Conservation (phyloP, 2,113 vertebrate genomes). For the Lucifuga dentata region DNA sequence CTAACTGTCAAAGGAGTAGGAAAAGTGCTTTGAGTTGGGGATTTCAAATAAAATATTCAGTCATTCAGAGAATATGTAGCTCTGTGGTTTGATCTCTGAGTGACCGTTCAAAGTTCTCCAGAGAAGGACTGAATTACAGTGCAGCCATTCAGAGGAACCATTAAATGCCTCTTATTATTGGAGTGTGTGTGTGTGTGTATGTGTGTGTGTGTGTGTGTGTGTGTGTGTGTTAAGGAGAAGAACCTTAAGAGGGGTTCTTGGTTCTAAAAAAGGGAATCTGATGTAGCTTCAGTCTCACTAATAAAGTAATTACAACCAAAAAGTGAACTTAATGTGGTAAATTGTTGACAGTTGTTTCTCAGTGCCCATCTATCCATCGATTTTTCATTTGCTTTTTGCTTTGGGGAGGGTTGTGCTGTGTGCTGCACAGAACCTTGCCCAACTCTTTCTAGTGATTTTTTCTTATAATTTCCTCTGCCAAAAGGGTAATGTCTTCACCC, state of each 20-base stretch:
- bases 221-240: slow-evolving; percentile 9
- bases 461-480: too few relatives aligned
- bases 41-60: not conserved
- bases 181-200: slow-evolving; percentile 4
- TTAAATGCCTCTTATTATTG: slow-evolving; percentile 20
- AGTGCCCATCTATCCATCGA: too few relatives aligned
- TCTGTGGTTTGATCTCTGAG: slow-evolving; percentile 9
- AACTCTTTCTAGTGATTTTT: too few relatives aligned
- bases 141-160: slow-evolving; percentile 23
- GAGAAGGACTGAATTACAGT: slow-evolving; percentile 29
- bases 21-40: not conserved
- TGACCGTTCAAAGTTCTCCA: slow-evolving; percentile 37
- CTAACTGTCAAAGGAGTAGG: slow-evolving; percentile 1
- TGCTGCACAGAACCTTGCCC: too few relatives aligned
- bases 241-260: slow-evolving; percentile 41
- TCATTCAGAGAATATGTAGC: not conserved
- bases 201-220: too few relatives aligned
- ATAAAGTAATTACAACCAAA: too few relatives aligned
- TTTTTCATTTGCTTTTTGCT: too few relatives aligned
- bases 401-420: too few relatives aligned
- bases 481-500: too few relatives aligned
- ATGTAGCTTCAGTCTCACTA: not conserved
- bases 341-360: too few relatives aligned
- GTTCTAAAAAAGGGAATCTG: slow-evolving; percentile 39
- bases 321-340: too few relatives aligned